phyloP scores from a whole-genome alignment of 1,140 invertebrate species.

The Meloidogyne hapla region DNA sequence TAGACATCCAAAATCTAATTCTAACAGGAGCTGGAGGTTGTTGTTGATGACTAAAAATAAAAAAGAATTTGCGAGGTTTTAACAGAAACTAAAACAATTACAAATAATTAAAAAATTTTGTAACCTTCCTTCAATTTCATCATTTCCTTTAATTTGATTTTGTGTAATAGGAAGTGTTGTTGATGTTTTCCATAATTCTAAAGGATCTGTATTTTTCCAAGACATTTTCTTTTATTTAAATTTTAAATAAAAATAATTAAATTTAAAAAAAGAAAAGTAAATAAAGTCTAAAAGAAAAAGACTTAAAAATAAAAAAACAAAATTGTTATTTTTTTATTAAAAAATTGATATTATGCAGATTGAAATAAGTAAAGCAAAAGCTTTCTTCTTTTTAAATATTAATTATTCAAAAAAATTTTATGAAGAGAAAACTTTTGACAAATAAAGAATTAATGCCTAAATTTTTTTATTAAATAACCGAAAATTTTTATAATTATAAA shows the following conservation, averaged over 20 bases:
- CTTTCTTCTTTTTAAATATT: too few relatives aligned
- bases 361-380: too few relatives aligned
- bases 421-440: too few relatives aligned
- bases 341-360: too few relatives aligned
- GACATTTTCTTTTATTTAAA: neutral
- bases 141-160: neutral
- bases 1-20: constrained; percentile 3
- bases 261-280: neutral
- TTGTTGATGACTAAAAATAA: constrained; percentile 12
- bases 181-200: constrained; percentile 14
- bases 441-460: too few relatives aligned
- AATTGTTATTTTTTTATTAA: too few relatives aligned
- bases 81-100: too few relatives aligned
- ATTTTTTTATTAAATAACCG: too few relatives aligned
- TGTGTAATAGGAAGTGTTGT: constrained; percentile 17
- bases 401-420: too few relatives aligned
- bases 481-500: too few relatives aligned
- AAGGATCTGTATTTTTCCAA: constrained; percentile 28
- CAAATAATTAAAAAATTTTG: constrained; percentile 3
- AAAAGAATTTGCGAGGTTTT: too few relatives aligned
- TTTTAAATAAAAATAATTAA: constrained; percentile 1
- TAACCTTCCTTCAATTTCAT: neutral
- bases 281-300: neutral
- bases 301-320: neutral
- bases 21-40: neutral